Evolutionary conservation across 2,113 vertebrate genomes (phyloP).

Genomic region (Ammospiza nelsoni): DNA sequence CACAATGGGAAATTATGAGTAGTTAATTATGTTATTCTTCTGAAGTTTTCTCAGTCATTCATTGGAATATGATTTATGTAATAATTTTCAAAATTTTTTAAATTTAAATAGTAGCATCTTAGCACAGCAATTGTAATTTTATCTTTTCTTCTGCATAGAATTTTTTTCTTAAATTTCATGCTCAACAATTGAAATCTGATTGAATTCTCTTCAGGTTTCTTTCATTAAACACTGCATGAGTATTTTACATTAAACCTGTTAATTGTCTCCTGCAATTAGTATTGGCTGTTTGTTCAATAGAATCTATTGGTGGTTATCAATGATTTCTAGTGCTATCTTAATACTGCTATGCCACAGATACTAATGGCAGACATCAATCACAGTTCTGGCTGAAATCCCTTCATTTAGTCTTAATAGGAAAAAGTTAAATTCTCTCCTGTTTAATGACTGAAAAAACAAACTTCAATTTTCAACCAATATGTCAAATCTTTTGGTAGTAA

Average conservation of each 20-base stretch:
- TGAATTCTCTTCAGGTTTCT: neutral
- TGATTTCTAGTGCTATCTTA: constrained; percentile 1
- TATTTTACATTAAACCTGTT: neutral
- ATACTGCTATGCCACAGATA: neutral
- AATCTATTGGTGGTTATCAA: neutral
- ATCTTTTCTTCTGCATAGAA: neutral
- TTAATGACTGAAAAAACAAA: neutral
- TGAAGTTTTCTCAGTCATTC: neutral
- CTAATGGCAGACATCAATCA: constrained; percentile 6
- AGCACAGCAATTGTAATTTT: neutral
- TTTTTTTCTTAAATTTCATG: neutral
- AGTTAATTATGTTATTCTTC: neutral
- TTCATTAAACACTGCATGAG: neutral
- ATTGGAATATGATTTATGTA: neutral
- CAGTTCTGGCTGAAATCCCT: neutral
- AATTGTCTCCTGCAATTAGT: neutral
- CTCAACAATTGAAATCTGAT: neutral
- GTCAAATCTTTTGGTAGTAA: neutral
- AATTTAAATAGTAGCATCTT: neutral
- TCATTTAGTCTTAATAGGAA: neutral
- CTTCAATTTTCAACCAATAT: neutral
- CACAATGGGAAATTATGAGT: neutral
- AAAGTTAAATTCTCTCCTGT: neutral
- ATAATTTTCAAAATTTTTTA: neutral
- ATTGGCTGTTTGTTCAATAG: constrained; percentile 12